Percentiles rank a stretch among this genome's conserved stretches.
These are phyloP conservation scores for Hydraecia micacea DNA, from an alignment of 2,888 invertebrate genomes.

Conservation along the genomic window DNA sequence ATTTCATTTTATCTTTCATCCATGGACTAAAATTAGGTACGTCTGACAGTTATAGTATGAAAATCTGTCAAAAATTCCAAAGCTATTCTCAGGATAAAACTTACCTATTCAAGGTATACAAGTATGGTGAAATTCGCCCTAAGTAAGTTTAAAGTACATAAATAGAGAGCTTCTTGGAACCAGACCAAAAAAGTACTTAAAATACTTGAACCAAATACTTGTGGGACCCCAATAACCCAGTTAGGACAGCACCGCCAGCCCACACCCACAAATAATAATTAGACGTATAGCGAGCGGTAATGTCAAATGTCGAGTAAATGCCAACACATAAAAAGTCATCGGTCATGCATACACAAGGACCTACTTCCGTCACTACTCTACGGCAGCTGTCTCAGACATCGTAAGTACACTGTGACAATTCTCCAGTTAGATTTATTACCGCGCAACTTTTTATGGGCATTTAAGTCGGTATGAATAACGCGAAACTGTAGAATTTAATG, in stretches of 20 bases:
- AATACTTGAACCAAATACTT: conserved; percentile 38
- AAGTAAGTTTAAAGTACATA: neutral
- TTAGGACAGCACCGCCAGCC: conserved; percentile 77
- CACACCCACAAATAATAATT: conserved; percentile 87
- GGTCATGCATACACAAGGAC: conserved; percentile 72
- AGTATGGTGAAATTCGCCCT: neutral
- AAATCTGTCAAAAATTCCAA: neutral
- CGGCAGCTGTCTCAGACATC: conserved; percentile 46
- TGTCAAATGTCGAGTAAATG: conserved; percentile 89
- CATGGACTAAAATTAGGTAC: neutral
- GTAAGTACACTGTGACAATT: conserved; percentile 55
- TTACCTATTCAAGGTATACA: neutral
- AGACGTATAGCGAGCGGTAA: conserved; percentile 83
- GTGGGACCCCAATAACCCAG: conserved; percentile 66
- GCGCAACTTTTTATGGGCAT: conserved; percentile 55
- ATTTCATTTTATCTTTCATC: no score
- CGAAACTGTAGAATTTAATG: conserved; percentile 46
- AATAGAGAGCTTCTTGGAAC: neutral
- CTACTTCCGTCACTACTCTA: conserved; percentile 66
- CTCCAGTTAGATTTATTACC: conserved; percentile 50
- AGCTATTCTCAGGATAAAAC: neutral
- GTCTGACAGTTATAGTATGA: neutral
- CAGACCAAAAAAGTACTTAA: conserved; percentile 1
- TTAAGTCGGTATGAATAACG: conserved; percentile 44
- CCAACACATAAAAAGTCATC: conserved; percentile 82